Conservation (phyloP, 35 echinoderm and acorn worm species). For the Ptychodera flava region DNA sequence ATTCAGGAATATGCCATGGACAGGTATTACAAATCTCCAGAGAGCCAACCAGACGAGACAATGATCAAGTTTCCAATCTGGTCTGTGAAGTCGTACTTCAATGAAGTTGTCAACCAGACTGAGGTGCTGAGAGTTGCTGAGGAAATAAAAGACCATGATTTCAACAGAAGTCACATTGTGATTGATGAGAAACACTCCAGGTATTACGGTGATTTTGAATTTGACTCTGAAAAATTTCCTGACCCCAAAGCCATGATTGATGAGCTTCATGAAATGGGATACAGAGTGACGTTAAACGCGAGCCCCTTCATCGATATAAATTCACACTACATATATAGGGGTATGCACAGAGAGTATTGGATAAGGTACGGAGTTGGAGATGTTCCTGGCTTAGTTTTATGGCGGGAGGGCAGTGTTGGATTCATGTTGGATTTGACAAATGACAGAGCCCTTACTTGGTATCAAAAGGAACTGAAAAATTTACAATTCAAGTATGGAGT, state of each 20-base stretch:
- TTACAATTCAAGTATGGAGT: conserved; percentile 32
- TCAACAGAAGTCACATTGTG: conserved; percentile 46
- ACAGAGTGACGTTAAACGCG: conserved; percentile 30
- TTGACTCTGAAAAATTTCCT: conserved; percentile 46
- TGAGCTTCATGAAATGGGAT: conserved; percentile 47
- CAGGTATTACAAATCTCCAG: conserved; percentile 38
- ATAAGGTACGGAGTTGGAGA: conserved; percentile 41
- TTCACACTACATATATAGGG: conserved; percentile 49
- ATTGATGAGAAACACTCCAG: conserved; percentile 27
- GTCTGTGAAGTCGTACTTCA: conserved; percentile 52
- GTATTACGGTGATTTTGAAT: conserved; percentile 61
- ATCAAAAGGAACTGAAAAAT: conserved; percentile 22
- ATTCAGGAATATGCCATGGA: conserved; percentile 41
- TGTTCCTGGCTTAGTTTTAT: conserved; percentile 70
- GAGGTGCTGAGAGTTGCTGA: conserved; percentile 28
- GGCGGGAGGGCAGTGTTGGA: conserved; percentile 50
- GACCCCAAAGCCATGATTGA: conserved; percentile 31
- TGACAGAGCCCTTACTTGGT: conserved; percentile 49
- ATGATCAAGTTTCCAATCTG: conserved; percentile 75
- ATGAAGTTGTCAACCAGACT: conserved; percentile 29
- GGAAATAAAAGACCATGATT: conserved; percentile 38
- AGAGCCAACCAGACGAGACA: conserved; percentile 40
- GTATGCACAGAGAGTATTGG: conserved; percentile 38
- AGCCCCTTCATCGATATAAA: conserved; percentile 56
- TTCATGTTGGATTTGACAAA: conserved; percentile 59